phyloP scores from a whole-genome alignment of 2,797 vertebrate species.

The Mareca penelope region DNA sequence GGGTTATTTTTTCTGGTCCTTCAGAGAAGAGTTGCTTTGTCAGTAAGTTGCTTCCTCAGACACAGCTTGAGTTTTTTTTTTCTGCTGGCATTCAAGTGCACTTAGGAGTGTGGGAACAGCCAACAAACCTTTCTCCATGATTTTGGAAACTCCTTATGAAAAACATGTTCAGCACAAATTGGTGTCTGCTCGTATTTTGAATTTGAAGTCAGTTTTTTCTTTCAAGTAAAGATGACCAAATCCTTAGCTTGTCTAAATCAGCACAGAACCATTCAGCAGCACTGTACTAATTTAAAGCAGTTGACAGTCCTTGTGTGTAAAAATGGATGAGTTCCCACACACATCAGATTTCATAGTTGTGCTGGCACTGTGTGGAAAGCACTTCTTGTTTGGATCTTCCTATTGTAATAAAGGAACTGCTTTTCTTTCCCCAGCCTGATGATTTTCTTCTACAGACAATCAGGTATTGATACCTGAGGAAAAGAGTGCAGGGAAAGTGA shows the following conservation, averaged over 20 bases:
- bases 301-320: neutral
- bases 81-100: neutral
- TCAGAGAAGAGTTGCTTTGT: conserved; percentile 14
- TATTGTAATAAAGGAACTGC: neutral
- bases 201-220: neutral
- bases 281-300: neutral
- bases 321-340: neutral
- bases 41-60: neutral
- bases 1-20: conserved; percentile 27
- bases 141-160: neutral
- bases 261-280: neutral
- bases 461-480: neutral
- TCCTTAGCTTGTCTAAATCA: neutral
- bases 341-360: neutral
- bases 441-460: neutral
- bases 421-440: neutral
- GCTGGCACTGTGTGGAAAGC: neutral
- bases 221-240: neutral
- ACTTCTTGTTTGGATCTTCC: neutral
- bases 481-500: neutral
- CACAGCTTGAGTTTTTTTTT: neutral
- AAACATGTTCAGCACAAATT: neutral
- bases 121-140: neutral
- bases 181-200: neutral
- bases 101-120: neutral